Base-by-base conservation (phyloP, 2,797 vertebrate species). In the Pagetopsis macropterus region DNA sequence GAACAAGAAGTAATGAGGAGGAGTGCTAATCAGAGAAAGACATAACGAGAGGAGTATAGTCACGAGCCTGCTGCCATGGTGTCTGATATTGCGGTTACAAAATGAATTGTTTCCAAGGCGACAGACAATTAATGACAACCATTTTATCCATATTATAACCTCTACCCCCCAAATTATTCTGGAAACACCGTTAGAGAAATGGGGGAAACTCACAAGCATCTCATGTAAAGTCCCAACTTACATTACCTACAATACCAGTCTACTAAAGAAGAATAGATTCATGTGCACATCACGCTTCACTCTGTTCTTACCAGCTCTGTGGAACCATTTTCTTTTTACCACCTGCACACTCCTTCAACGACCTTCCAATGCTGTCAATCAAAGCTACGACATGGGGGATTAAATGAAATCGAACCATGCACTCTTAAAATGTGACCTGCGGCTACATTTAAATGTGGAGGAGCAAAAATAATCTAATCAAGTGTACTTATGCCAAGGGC, bases 101-200 rank as follows among this genome's bases (percentile, higher is more conserved):
- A 82, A 80, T 52, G 2, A 54, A 54, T 74, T 37, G 85, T 93
- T 88, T 84, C 89, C 82, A 77, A 65, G 84, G 87, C 51, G 81
- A 92, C 86, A 61, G 65, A 64, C 76, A 87, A 84, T 86, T 85
- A 85, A 81, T 83, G 37, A 58, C 50, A 72, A 46, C 44, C 17
- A 23, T 61, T 74, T 61, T 44, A 71, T 67, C 52, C 44, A 48
- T 3, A 46, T 75, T 61, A 56, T 33, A 75, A 75, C n/a, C 48
- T 69, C 59, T 72, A 69, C 43, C 66, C 58, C 48, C 65, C 27
- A 55, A 58, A 76, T 72, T 67, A 83, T 65, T 27, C 14, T 13
- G 19, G 48, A 58, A 72, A 60, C 54, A 57, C 16, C 37, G n/a
- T 9, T 12, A 21, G 33, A 19, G n/a, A 16, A 57, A 61, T 12